Conservation (phyloP, 2,113 vertebrate species). For the Ceyx cyanopectus region DNA sequence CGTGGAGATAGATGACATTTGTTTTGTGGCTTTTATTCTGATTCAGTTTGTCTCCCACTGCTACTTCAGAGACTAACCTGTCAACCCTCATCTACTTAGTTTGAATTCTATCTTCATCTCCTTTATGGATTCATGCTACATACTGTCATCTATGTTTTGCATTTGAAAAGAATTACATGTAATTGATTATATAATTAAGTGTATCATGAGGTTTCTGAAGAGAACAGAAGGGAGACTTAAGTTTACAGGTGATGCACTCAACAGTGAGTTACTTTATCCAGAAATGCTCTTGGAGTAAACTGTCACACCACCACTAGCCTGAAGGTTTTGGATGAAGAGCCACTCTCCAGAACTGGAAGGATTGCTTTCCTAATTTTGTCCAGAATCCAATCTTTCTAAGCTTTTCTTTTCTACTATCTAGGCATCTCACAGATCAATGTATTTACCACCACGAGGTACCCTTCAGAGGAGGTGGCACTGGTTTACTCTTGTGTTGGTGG, state of each 20-base stretch:
- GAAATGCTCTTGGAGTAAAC: not conserved
- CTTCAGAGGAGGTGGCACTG: not conserved
- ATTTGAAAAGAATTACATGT: not conserved
- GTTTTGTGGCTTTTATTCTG: not conserved
- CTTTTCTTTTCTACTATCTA: not conserved
- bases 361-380: not conserved
- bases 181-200: not conserved
- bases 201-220: not conserved
- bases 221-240: not conserved
- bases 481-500: not conserved
- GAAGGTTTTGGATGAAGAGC: not conserved
- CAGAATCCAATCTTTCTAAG: not conserved
- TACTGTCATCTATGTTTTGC: not conserved
- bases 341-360: not conserved
- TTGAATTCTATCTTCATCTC: not conserved
- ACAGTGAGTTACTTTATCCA: not conserved
- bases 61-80: not conserved
- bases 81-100: not conserved
- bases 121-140: not conserved
- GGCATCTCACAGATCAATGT: not conserved
- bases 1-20: not conserved
- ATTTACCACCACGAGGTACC: not conserved
- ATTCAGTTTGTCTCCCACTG: not conserved
- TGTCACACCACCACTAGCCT: not conserved
- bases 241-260: not conserved